Base-by-base conservation (phyloP, 2,888 invertebrate species). In the Xylota segnis region DNA sequence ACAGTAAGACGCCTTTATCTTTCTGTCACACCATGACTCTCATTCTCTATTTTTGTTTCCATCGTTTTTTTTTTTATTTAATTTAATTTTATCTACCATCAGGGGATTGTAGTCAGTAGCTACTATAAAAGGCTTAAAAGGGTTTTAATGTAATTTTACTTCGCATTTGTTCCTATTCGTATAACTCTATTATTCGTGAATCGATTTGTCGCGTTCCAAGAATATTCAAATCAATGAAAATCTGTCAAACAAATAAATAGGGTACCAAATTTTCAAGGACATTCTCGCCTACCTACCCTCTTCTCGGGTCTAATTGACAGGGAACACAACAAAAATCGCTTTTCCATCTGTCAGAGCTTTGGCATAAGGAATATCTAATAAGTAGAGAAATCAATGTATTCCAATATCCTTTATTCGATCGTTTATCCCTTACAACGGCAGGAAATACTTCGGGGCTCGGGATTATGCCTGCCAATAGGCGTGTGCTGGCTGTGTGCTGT, bases 21-120 rank as follows among this genome's bases (percentile, higher is more conserved):
- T 59, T 71, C 81, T 76, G 75, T 75, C 84, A 84, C 79, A 79
- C 74, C 74, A 81, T 78, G 34, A 32, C 66, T 43, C 14, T 29
- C 16, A n/a, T n/a, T 32, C 18, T 32, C 4, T 23, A 27, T 76
- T 63, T 79, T 29, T 14, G 56, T 45, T 40, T 5, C 34, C 16
- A 18, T 10, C n/a, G 59, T 29, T 29, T 72, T 70, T 75, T n/a
- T 74, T 75, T 70, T 75, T 34, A 56, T 54, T 75, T 75, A 84
- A 84, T 81, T 84, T 75, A 81, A 84, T 84, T 84, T 81, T 66
- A 84, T 66, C 66, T 45, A 27, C 75, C 81, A 66, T 56, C 68
- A 16, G 79, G 72, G 83, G 18, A 70, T 65, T 70, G 58, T 65
- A 54, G 16, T 54, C 50, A 4, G 16, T 34, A 23, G 2, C 3